A percentile compares a stretch with the other conserved stretches of the same genome.
Evolutionary conservation across 2,113 vertebrate species (phyloP).

Genomic region (Bos taurus): ARS-UCD2.0 NC_037329.1:93968001-93968500

Average conservation of each 20-base stretch:
- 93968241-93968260: background rate
- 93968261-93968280: rapidly evolving
- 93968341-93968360: background rate
- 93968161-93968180: background rate
- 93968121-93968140: background rate
- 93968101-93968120: background rate
- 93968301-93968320: background rate
- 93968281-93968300: background rate
- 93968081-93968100: background rate
- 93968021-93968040: background rate
- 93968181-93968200: background rate
- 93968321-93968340: no score
- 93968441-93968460: background rate
- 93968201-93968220: background rate
- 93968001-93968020: conserved; percentile 20
- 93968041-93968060: background rate
- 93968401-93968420: background rate
- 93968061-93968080: background rate
- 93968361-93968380: background rate
- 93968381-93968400: background rate
- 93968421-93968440: background rate
- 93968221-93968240: background rate
- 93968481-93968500: background rate
- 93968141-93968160: background rate
- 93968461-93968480: rapidly evolving